Evolutionary conservation across 2,113 vertebrate genomes (phyloP).

Genomic region (Perca fluviatilis): DNA sequence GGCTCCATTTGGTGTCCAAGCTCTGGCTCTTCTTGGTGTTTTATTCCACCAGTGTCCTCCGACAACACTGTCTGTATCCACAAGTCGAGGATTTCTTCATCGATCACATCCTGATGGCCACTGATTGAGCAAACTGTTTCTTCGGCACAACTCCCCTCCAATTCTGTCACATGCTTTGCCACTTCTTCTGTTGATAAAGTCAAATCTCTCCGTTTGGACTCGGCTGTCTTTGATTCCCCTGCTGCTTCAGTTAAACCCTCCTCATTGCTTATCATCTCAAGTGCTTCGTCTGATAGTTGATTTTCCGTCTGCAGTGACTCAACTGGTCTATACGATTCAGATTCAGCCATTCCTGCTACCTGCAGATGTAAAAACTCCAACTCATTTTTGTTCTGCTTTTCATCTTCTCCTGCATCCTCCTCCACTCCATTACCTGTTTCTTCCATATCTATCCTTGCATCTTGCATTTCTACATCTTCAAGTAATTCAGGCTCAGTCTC

Average conservation of each 20-base stretch:
- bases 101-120: slow-evolving; percentile 45
- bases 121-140: neutral
- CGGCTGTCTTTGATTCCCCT: neutral
- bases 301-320: slow-evolving; percentile 9
- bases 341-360: neutral
- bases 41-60: neutral
- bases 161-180: neutral
- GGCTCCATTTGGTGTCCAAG: slow-evolving; percentile 4
- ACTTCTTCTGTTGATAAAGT: neutral
- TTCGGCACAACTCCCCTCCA: neutral
- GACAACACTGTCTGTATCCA: slow-evolving; percentile 43
- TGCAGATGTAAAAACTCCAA: neutral
- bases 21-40: slow-evolving; percentile 30
- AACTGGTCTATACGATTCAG: neutral
- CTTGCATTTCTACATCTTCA: slow-evolving; percentile 31
- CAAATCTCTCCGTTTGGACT: slow-evolving; percentile 2
- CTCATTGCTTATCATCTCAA: neutral
- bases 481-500: slow-evolving; percentile 4
- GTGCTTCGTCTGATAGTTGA: slow-evolving; percentile 3
- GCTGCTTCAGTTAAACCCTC: slow-evolving; percentile 1
- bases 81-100: slow-evolving; percentile 65
- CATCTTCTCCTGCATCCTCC: slow-evolving; percentile 20
- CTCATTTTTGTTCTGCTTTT: slow-evolving; percentile 9
- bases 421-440: neutral
- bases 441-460: slow-evolving; percentile 19